Evolutionary conservation across 2,113 vertebrate genomes (phyloP), one percentile per base, ranked within the genome.

Genomic region (Silurus glanis): DNA sequence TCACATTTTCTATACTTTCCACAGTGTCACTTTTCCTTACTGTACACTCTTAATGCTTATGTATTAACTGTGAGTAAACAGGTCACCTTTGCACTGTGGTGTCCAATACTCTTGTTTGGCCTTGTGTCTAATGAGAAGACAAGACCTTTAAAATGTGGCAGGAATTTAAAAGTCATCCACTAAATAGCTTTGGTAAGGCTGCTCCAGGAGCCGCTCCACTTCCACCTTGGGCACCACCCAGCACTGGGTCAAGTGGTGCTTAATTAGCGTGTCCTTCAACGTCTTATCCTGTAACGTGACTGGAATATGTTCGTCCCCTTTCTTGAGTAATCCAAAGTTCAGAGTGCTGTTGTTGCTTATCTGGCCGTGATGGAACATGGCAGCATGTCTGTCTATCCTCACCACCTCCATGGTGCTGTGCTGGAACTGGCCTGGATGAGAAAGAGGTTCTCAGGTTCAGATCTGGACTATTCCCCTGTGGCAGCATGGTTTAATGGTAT

Each of bases 351-450:
- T 91, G 25, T 74, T 87, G 67, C 55, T 86, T n/a, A 79, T 72
- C 55, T 55, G 72, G 16, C 86, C 83, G 2, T 55, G 83, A 82
- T 85, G 87, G 75, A 71, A 74, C 2, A 66, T 37, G 53, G 58
- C 83, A 0, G 82, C 85, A 37, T 14, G 75, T 0, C 71, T 4
- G 84, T 92, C 56, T 45, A 89, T 62, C 56, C 69, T 87, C 1
- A 84, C 88, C 9, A 96, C 88, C 0, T 84, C 90, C 16, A 96
- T 91, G 87, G 94, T 91, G 1, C 90, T 83, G 5, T 95, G 92
- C 90, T 96, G 95, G 86, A 96, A 96, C 90, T 96, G 94, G 47
- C 96, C 96, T 96, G 91, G 2, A 83, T 61, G 69, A 23, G n/a
- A 67, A 14, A 71, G 66, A 82, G 71, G 55, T 51, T 6, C 83